A percentile compares a stretch with the other conserved stretches of the same genome.
Evolutionary conservation across 2,113 vertebrate species (phyloP).

Genomic region (Malaclemys terrapin): DNA sequence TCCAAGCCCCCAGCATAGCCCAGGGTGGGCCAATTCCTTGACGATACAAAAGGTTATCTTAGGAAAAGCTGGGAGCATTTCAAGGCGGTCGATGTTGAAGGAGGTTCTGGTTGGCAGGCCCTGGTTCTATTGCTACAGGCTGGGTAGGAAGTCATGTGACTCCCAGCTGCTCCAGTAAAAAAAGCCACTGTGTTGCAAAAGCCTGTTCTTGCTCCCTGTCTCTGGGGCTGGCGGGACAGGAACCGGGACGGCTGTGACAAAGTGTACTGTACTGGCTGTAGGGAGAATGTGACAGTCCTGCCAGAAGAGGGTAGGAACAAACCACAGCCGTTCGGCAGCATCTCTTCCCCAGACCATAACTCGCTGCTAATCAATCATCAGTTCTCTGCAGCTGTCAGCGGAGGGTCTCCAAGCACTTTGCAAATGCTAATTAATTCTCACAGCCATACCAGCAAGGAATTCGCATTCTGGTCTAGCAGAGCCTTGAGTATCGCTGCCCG

Average conservation of each 20-base stretch:
- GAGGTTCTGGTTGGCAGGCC: neutral
- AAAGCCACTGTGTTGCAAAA: neutral
- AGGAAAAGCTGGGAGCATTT: rapidly evolving
- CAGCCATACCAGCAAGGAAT: neutral
- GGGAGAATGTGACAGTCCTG: neutral
- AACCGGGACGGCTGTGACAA: neutral
- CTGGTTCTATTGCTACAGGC: rapidly evolving
- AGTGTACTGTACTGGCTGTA: neutral
- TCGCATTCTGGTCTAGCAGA: neutral
- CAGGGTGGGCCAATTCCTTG: rapidly evolving
- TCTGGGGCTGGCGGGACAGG: rapidly evolving
- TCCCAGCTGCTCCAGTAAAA: neutral
- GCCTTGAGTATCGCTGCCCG: neutral
- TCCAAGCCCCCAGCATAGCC: neutral
- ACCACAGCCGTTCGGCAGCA: neutral
- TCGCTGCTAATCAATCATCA: neutral
- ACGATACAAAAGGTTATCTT: neutral
- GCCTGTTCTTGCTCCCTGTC: neutral
- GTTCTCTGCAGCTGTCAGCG: neutral
- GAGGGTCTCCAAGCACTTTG: neutral
- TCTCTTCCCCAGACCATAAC: neutral
- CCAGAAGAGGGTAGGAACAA: neutral
- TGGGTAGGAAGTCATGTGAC: rapidly evolving
- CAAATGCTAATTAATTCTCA: neutral
- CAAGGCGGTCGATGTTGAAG: neutral